Percentiles rank a stretch among this genome's conserved stretches.
Conservation (phyloP, 2,113 vertebrate species). For the Otolemur garnettii region DNA sequence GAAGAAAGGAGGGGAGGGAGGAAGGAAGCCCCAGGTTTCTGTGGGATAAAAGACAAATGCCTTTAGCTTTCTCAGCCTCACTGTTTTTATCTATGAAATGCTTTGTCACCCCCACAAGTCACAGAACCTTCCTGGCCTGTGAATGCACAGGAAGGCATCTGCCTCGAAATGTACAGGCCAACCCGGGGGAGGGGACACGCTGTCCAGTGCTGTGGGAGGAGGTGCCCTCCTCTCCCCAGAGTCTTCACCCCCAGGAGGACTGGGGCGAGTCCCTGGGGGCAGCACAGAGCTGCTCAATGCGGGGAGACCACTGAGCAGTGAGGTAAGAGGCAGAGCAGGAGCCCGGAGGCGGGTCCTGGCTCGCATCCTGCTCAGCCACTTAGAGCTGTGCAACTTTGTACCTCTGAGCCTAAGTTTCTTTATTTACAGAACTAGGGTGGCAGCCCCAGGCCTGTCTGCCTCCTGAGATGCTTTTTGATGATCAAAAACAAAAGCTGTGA, state of each 20-base stretch:
- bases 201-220: fast-evolving
- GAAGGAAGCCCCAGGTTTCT: neutral
- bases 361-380: neutral
- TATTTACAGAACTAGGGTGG: neutral
- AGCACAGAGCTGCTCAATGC: no score
- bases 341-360: neutral
- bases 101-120: neutral
- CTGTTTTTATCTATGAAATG: neutral
- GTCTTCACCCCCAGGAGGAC: no score
- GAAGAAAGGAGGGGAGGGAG: neutral
- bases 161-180: fast-evolving
- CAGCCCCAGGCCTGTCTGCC: neutral
- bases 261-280: no score
- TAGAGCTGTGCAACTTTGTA: fast-evolving
- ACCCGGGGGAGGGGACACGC: neutral
- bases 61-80: neutral
- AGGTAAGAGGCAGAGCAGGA: fast-evolving
- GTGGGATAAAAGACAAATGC: neutral
- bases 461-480: fast-evolving
- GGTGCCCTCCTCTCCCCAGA: neutral
- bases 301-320: fast-evolving
- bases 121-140: no score
- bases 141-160: neutral
- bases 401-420: neutral
- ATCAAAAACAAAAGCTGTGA: neutral